These are phyloP conservation scores for Masnerella sp. DNA, from an alignment of 2,888 invertebrate species.

Conservation along the genomic window DNA sequence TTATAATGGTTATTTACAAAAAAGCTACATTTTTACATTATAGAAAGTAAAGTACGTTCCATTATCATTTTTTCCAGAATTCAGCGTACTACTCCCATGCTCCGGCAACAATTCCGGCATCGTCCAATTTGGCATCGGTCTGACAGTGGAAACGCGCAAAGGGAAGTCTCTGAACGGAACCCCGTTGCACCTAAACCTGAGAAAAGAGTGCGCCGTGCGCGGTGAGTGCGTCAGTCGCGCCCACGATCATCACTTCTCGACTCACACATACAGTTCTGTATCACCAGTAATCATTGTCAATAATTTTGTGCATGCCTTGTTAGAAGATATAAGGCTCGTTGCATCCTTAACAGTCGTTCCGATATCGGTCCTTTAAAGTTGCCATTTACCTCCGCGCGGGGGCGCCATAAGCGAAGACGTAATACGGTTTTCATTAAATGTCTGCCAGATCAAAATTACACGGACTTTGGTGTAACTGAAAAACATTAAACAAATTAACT, in stretches of 20 bases:
- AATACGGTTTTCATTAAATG: slow-evolving; percentile 44
- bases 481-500: no score
- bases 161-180: slow-evolving; percentile 90
- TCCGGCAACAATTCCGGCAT: slow-evolving; percentile 92
- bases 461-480: slow-evolving; percentile 13
- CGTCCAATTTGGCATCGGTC: slow-evolving; percentile 91
- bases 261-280: slow-evolving; percentile 76
- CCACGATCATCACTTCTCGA: slow-evolving; percentile 75
- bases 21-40: no score
- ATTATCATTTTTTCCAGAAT: slow-evolving; percentile 86
- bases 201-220: slow-evolving; percentile 96
- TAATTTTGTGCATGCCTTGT: slow-evolving; percentile 66
- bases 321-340: slow-evolving; percentile 59
- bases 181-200: slow-evolving; percentile 89
- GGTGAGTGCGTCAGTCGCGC: slow-evolving; percentile 83
- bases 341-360: not conserved
- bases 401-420: not conserved
- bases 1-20: no score
- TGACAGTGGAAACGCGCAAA: slow-evolving; percentile 89
- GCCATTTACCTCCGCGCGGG: slow-evolving; percentile 6
- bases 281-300: slow-evolving; percentile 73
- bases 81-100: slow-evolving; percentile 92
- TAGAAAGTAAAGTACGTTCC: no score
- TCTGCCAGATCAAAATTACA: slow-evolving; percentile 26
- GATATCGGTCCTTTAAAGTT: slow-evolving; percentile 36